phyloP scores from a whole-genome alignment of 2,888 invertebrate genomes.

The Cantharis flavilabris region DNA sequence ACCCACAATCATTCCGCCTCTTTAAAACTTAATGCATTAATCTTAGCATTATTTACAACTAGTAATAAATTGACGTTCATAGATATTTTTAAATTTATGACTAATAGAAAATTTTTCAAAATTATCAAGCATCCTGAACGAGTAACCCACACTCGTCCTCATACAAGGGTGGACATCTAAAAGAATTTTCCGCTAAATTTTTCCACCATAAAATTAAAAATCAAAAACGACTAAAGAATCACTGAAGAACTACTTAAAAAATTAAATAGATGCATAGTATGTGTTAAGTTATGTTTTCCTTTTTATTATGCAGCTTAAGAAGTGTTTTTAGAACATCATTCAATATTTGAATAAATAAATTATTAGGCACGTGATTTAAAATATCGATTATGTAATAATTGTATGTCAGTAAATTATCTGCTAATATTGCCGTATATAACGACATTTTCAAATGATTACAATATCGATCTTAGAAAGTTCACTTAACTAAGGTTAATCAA shows the following conservation, averaged over 20 bases:
- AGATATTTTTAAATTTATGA: too few species aligned
- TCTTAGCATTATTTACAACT: too few species aligned
- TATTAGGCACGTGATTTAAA: background rate
- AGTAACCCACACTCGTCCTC: too few species aligned
- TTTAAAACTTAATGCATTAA: too few species aligned
- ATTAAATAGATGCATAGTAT: background rate
- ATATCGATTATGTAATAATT: background rate
- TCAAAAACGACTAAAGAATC: background rate
- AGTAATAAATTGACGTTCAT: too few species aligned
- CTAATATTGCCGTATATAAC: background rate
- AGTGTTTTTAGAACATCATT: background rate
- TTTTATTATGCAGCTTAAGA: background rate
- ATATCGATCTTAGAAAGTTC: background rate
- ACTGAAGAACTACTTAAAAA: background rate
- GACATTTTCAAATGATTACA: background rate
- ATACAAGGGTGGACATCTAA: too few species aligned
- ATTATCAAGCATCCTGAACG: too few species aligned
- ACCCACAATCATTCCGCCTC: too few species aligned
- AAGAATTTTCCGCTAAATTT: too few species aligned
- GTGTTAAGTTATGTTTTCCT: background rate
- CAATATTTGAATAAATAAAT: background rate
- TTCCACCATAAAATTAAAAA: too few species aligned
- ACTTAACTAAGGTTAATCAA: background rate
- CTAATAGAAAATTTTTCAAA: too few species aligned
- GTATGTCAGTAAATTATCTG: background rate